Base-by-base conservation (phyloP, 2,797 vertebrate species). In the Lindbergichthys nudifrons region DNA sequence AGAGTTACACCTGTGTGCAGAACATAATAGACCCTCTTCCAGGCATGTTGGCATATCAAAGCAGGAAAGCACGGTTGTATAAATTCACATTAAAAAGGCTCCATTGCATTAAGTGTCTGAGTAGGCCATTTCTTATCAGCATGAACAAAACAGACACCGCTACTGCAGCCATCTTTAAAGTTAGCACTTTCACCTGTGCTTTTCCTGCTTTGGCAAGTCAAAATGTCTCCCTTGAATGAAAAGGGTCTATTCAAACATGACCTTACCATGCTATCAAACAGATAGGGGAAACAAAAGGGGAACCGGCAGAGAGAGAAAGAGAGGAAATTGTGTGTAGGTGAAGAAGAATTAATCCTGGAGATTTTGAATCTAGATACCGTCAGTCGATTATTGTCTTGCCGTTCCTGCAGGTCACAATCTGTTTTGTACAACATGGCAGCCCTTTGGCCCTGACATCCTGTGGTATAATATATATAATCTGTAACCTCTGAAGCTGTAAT, bases 321-420 rank as follows among this genome's bases (percentile, higher is more conserved):
- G 10, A 65, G 41, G 64, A 62, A 50, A 67, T 75, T 45, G 43
- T 51, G 74, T 50, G 32, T n/a, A 39, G 57, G 60, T 53, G 23
- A 36, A 58, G 23, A 72, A 23, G 36, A 19, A 68, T 30, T 26
- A 47, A 75, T 58, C 19, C 1, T 41, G 23, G 23, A 36, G 23
- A 45, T 53, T 52, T 39, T 65, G 12, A 65, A 53, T 47, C 47
- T n/a, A 19, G 51, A 71, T 62, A 51, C 32, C 2, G 60, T 65
- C 63, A 8, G 30, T 30, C 11, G 14, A 16, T 68, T 9, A 61
- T 58, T 73, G 45, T 76, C n/a, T 45, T 15, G n/a, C 56, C 30
- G 5, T 21, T 73, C 46, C 16, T n/a, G 39, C 39, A 36, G 65
- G 48, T 61, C 61, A 62, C 39, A 51, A 8, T 4, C 62, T 58